Evolutionary conservation across 2,888 invertebrate species (phyloP), one percentile per base, ranked within the genome.

Genomic region (Melanotus villosus): DNA sequence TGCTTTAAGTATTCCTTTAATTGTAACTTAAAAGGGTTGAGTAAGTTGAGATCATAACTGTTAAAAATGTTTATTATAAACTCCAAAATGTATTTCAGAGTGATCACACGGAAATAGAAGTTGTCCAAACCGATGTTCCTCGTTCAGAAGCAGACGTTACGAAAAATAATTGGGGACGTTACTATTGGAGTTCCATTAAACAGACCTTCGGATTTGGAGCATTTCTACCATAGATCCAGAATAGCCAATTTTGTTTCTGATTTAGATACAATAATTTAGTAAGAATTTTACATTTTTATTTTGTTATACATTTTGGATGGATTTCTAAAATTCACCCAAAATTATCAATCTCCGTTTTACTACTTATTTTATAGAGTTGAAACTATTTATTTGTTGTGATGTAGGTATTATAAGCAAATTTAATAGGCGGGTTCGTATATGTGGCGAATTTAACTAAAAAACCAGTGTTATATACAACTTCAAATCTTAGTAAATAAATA

Each of bases 161-260:
- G 34, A 89, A 88, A 78, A 89, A 90, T 68, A 98, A 98, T 80
- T 99, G 98, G 98, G 91, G 92, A 72, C 89, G 93, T 66, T 96
- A 98, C 85, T 99, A 99, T 84, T 98, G 97, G 91, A 92, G 95
- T 80, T 92, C 96, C 77, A 97, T 99, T 84, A 97, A 96, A 83
- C 90, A 94, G 71, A 93, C 94, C 0, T 97, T 98, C 83, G 97
- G 97, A 50, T 97, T 94, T 82, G 96, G 96, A 23, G 90, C 91
- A 18, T 92, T 91, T 68, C 50, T 68, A 68, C 65, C 68, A 41
- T 68, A 66, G 50, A 30, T 23, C 45, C 1, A 5, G 14, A 12
- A 14, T 41, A 26, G 26, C 26, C 26, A 26, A 26, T 26, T 5
- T 3, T 26, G 26, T 26, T 26, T 3, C 26, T 26, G 26, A 5